Percentiles rank a stretch among this genome's conserved stretches.
These are phyloP conservation scores for Calosoma granatense DNA, from an alignment of 1,140 invertebrate species.

Conservation along the genomic window DNA sequence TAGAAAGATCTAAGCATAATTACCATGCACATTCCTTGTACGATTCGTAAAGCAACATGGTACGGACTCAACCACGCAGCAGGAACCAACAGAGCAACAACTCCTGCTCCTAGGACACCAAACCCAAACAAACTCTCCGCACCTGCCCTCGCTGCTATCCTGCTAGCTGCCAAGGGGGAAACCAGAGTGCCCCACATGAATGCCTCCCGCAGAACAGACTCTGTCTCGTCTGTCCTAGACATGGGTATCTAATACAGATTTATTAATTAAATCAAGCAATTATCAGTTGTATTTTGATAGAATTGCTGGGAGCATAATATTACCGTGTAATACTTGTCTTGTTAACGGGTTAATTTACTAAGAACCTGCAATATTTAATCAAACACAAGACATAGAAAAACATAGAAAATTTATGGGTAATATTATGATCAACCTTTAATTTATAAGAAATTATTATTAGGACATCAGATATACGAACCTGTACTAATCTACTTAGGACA, in stretches of 20 bases:
- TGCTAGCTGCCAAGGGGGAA: conserved; percentile 42
- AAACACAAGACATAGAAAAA: too few relatives aligned
- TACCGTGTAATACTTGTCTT: too few relatives aligned
- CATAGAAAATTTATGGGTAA: too few relatives aligned
- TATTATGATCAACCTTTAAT: too few relatives aligned
- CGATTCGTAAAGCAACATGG: conserved; percentile 43
- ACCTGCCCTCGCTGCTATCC: conserved; percentile 45
- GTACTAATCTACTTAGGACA: too few relatives aligned
- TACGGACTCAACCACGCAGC: conserved; percentile 46
- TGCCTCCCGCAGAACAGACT: conserved; percentile 43
- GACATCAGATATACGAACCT: too few relatives aligned
- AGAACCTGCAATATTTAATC: too few relatives aligned
- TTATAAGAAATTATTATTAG: too few relatives aligned
- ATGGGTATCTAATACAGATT: conserved; percentile 38
- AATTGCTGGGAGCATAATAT: too few relatives aligned
- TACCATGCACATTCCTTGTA: conserved; percentile 48
- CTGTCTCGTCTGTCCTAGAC: conserved; percentile 41
- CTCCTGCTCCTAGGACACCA: conserved; percentile 42
- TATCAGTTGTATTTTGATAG: too few relatives aligned
- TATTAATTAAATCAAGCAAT: too few relatives aligned
- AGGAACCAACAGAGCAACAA: conserved; percentile 42
- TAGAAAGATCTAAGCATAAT: conserved; percentile 12
- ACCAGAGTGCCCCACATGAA: conserved; percentile 48
- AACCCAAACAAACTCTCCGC: conserved; percentile 45
- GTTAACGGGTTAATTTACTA: too few relatives aligned